Evolutionary conservation across 2,113 vertebrate species (phyloP).

Genomic region (Notothenia coriiceps): DNA sequence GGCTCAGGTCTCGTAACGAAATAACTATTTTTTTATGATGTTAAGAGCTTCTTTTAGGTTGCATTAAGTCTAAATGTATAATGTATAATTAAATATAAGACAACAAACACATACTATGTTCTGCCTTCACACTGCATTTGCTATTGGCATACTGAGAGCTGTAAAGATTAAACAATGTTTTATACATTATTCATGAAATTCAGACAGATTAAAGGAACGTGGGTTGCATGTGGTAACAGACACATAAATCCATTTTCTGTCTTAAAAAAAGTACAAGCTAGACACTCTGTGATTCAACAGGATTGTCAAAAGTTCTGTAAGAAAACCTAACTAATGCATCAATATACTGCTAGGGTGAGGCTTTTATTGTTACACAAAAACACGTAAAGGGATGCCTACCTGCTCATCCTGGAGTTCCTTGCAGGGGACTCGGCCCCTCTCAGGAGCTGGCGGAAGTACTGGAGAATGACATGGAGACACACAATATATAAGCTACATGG

Average conservation of each 20-base stretch:
- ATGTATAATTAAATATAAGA: not conserved
- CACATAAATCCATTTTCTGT: not conserved
- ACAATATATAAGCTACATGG: not conserved
- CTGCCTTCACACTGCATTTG: not conserved
- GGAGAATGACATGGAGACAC: constrained; percentile 49
- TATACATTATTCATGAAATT: not conserved
- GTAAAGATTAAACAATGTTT: not conserved
- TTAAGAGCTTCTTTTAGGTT: not conserved
- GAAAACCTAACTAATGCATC: not conserved
- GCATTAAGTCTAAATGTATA: not conserved
- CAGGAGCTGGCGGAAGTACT: constrained; percentile 97
- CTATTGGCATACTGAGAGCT: not conserved
- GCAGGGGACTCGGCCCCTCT: constrained; percentile 95
- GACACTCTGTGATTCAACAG: not conserved
- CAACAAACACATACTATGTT: not conserved
- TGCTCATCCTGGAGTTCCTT: constrained; percentile 94
- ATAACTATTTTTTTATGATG: not conserved
- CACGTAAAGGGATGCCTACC: constrained; percentile 79
- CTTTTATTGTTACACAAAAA: constrained; percentile 4
- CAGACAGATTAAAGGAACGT: not conserved
- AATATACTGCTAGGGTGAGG: not conserved
- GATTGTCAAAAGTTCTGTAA: not conserved
- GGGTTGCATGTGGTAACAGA: not conserved
- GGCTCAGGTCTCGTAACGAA: constrained; percentile 5
- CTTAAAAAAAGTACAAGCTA: not conserved